phyloP scores from a whole-genome alignment of 2,797 vertebrate genomes.

The Eospalax fontanierii region DNA sequence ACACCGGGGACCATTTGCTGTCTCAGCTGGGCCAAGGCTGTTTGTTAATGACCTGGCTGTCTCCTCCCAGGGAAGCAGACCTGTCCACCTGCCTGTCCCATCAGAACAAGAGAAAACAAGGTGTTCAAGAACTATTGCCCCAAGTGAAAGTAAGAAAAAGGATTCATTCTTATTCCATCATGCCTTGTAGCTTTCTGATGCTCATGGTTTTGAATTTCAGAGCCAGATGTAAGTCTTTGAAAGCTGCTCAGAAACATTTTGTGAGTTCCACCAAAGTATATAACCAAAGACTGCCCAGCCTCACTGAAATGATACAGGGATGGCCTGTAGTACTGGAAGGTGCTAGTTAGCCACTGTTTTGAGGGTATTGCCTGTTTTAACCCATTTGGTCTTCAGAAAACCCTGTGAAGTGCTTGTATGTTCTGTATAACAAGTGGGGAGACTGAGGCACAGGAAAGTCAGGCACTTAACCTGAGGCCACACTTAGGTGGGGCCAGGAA shows the following conservation, averaged over 20 bases:
- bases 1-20: neutral
- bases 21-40: neutral
- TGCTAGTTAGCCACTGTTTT: neutral
- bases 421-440: neutral
- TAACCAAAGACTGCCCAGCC: neutral
- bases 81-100: neutral
- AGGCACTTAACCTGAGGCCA: neutral
- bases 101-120: neutral
- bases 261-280: no score
- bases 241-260: neutral
- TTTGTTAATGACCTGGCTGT: neutral
- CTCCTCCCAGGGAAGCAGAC: neutral
- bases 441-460: no score
- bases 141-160: neutral
- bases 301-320: neutral
- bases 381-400: neutral
- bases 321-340: neutral
- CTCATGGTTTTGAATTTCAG: constrained; percentile 24
- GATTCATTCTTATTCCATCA: neutral
- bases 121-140: neutral
- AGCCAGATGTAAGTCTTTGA: neutral
- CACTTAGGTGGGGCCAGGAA: neutral
- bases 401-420: neutral
- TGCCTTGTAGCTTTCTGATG: neutral
- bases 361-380: neutral